Base-by-base conservation (phyloP, 1,140 invertebrate species). In the Drosophila auraria region DNA sequence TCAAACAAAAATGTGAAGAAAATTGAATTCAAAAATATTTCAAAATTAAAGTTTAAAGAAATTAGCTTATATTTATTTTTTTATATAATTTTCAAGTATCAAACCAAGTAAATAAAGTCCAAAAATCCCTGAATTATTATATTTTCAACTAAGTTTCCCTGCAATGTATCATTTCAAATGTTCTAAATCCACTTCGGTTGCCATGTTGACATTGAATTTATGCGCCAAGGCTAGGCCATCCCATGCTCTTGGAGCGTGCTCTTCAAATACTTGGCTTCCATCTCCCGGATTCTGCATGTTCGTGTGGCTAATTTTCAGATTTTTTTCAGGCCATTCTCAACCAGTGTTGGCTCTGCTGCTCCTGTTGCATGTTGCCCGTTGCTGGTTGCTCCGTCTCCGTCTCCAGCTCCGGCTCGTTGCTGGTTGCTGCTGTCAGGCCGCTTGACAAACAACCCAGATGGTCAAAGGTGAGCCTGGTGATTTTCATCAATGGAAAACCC, bases 391-490 rank as follows among this genome's bases (percentile, higher is more conserved):
- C 33, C 33, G 33, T 36, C 65, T 20, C 33, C 33, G 33, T 36
- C 33, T 11, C 33, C 33, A 11, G 33, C 33, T 33, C 33, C 9
- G 23, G 40, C 45, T 38, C 33, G n/a, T 27, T 47, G 12, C 59
- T 40, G 8, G 44, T 23, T 58, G 69, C 65, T 23, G 69, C 78
- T 83, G 81, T 75, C 84, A 82, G 59, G 47, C 59, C 20, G 53
- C 51, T 82, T 91, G 87, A 91, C 81, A 91, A 84, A 91, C 81
- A 87, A 82, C 83, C 53, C 59, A 36, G 45, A 17, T 42, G 87
- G 75, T 87, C 81, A 91, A 87, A 77, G 78, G 87, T 87, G 73
- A 81, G 62, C 50, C 62, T 49, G 54, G 56, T 63, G 71, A 87
- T 83, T 82, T 81, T 84, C 80, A 78, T 91, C 78, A 87, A 87